These are phyloP conservation scores for Litoditis marina DNA, from an alignment of 2,888 invertebrate genomes.

Conservation along the genomic window DNA sequence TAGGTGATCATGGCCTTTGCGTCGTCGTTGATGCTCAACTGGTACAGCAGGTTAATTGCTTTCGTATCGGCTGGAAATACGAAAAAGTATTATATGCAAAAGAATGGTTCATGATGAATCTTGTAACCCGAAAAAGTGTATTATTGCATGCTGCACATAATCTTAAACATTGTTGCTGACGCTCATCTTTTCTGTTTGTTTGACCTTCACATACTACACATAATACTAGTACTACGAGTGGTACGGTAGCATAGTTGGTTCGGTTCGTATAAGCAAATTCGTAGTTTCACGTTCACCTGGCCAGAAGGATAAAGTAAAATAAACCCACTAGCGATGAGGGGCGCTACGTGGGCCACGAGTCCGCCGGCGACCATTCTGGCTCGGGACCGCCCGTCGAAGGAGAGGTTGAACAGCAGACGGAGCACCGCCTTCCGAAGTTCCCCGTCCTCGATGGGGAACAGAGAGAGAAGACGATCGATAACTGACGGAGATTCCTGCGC, in stretches of 20 bases:
- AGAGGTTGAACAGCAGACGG: constrained; percentile 84
- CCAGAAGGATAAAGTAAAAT: no score
- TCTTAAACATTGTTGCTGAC: no score
- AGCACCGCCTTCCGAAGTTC: constrained; percentile 28
- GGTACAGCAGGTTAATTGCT: constrained; percentile 71
- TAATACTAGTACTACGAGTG: no score
- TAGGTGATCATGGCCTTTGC: constrained; percentile 88
- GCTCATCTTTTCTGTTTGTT: no score
- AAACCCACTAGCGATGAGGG: constrained; percentile 74
- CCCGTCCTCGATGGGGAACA: constrained; percentile 68
- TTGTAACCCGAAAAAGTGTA: no score
- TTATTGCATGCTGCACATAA: no score
- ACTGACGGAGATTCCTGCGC: constrained; percentile 73
- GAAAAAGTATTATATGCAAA: neutral
- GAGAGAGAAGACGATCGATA: constrained; percentile 78
- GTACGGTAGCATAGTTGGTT: neutral
- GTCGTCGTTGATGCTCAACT: constrained; percentile 89
- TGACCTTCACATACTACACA: no score
- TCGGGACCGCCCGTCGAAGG: constrained; percentile 83
- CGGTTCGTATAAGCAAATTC: no score
- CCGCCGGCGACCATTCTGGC: constrained; percentile 85
- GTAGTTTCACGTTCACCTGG: no score
- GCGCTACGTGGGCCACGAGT: constrained; percentile 82
- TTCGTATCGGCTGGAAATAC: constrained; percentile 30
- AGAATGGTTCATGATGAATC: no score